Evolutionary conservation across 1,140 invertebrate species (phyloP), one percentile per base, ranked within the genome.

Genomic region (Adelges cooleyi): DNA sequence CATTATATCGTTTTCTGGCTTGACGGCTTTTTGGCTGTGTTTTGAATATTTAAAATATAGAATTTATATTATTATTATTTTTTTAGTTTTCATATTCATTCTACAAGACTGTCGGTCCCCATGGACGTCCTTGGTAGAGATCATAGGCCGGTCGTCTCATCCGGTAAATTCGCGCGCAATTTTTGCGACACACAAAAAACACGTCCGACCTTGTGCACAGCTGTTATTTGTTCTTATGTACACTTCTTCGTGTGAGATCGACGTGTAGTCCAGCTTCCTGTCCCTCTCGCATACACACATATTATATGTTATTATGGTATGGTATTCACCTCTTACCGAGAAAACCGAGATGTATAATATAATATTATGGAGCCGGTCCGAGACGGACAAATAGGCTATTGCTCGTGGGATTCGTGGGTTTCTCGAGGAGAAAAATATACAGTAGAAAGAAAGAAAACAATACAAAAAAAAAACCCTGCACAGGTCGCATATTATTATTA

Each of bases 211-310:
- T 62, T 62, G 40, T 62, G 56, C 56, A 62, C 56, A 62, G 40
- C 40, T 46, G 40, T 42, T 42, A 46, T 10, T 3, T 44, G 40
- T 33, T 33, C 5, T 5, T 6, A 33, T 33, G 29, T 33, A 11
- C 29, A 33, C 29, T 62, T 62, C 56, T 62, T 62, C 56, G 56
- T 62, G 56, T 62, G 56, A 62, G 56, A 62, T 42, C 42, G 17
- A 48, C n/a, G n/a, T 20, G 40, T 46, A 10, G 54, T 59, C 54
- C 54, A 42, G 40, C 56, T 62, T 62, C 56, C 56, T 62, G 56
- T 62, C 56, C 42, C 38, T 42, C 22, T 18, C 27, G 10, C 5
- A n/a, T 20, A 42, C 20, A 17, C 8, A 42, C 18, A 42, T 13
- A 23, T 2, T 27, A 5, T 6, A 11, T 15, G 3, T 22, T 25